Evolutionary conservation across 2,888 invertebrate species (phyloP), one percentile per base, ranked within the genome.

Genomic region (Leptinotarsa rubiginosa): DNA sequence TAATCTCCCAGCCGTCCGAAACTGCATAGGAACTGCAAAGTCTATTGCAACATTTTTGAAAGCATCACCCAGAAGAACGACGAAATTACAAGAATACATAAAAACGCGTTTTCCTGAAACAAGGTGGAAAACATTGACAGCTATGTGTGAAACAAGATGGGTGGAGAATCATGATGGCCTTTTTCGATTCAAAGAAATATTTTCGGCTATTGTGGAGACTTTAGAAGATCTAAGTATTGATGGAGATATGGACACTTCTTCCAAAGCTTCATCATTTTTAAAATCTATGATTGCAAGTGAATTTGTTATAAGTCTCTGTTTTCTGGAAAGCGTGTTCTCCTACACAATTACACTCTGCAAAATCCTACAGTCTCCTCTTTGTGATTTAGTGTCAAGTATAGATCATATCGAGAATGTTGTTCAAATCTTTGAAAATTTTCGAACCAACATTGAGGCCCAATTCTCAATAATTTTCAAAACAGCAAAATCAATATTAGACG

Each of bases 401-500:
- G 54, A 54, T 54, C 4, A 54, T 54, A 18, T 54, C 18, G n/a
- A 54, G 18, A 54, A 54, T 54, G 16, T 54, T 18, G 52, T 52
- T 52, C 47, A n/a, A 52, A 52, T n/a, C 5, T 52, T n/a, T 52
- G 52, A 52, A 52, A 52, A 22, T 22, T 22, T 22, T 22, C 22
- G 22, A 22, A 22, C 22, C 22, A 22, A 22, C 22, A 22, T 22
- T 22, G 22, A 22, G 22, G 22, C 22, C 22, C 22, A 22, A 22
- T 22, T 22, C 22, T 22, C 22, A 22, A 22, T 22, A 22, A 22
- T 22, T 22, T 22, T 22, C 22, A 22, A 22, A 22, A 22, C 22
- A 25, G 25, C 16, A 54, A 20, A 65, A 65, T 65, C 41, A 41
- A 47, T 65, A 65, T 49, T 65, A 65, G 65, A 15, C n/a, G 65